Evolutionary conservation across 2,797 vertebrate genomes (phyloP).

Genomic region (Rhabdophis nuchalis): DNA sequence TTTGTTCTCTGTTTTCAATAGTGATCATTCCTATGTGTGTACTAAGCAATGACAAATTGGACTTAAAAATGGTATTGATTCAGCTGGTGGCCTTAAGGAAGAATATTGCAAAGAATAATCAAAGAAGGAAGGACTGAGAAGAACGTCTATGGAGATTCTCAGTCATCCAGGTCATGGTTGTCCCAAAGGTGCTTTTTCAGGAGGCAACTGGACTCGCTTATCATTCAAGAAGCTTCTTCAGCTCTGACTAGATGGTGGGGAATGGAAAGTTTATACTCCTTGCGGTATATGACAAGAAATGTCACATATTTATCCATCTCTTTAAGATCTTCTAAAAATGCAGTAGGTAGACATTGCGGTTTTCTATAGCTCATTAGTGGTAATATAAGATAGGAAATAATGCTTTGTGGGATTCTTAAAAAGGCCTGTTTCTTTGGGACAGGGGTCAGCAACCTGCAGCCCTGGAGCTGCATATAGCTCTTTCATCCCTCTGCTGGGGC

Average conservation of each 20-base stretch:
- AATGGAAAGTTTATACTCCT: no score
- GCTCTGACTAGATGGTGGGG: no score
- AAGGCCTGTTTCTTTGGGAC: not conserved
- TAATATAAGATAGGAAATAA: not conserved
- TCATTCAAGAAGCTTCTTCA: no score
- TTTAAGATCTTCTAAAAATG: not conserved
- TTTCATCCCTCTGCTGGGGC: no score
- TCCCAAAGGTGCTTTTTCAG: no score
- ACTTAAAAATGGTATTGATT: not conserved
- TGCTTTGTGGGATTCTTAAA: not conserved
- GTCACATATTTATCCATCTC: not conserved
- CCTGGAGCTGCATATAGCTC: no score
- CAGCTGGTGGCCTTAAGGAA: not conserved
- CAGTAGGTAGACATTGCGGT: not conserved
- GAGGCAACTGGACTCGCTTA: no score
- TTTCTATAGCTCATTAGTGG: not conserved
- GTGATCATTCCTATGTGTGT: not conserved
- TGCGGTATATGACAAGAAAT: not conserved
- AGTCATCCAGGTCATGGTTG: no score
- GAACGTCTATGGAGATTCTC: no score
- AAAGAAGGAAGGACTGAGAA: not conserved
- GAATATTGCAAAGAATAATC: not conserved
- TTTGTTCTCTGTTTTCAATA: not conserved
- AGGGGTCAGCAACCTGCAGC: no score
- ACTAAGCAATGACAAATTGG: no score